Evolutionary conservation across 2,113 vertebrate genomes (phyloP).

Genomic region (Pandion haliaetus): DNA sequence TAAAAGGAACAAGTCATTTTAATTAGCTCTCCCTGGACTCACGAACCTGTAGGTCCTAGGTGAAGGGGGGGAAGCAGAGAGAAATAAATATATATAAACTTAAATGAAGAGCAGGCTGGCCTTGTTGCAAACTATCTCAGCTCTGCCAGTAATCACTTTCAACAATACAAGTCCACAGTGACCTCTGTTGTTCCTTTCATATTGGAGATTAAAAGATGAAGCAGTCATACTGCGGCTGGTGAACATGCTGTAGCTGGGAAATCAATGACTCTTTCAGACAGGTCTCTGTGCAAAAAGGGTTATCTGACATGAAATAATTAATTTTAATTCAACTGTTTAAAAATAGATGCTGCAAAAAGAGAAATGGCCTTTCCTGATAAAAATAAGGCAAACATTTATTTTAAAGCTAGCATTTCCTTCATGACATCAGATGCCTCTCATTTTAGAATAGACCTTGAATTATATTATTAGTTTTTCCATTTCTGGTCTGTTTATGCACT

Average conservation of each 20-base stretch:
- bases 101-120: constrained; percentile 31
- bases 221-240: background rate
- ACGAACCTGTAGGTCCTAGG: background rate
- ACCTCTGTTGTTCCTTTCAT: constrained; percentile 57
- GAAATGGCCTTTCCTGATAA: background rate
- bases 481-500: background rate
- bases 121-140: background rate
- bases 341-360: background rate
- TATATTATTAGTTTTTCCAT: background rate
- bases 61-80: background rate
- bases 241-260: background rate
- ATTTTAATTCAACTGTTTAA: constrained; percentile 11
- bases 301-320: background rate
- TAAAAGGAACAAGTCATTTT: constrained; percentile 28
- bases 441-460: background rate
- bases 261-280: constrained; percentile 23
- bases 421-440: background rate
- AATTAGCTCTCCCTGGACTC: constrained; percentile 47
- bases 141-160: background rate
- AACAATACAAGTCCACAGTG: constrained; percentile 45
- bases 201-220: constrained; percentile 34
- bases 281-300: background rate
- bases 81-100: constrained; percentile 19
- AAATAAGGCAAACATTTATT: background rate
- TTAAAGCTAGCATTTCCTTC: background rate